A percentile compares a stretch with the other conserved stretches of the same genome.
phyloP scores from a whole-genome alignment of 2,113 vertebrate species.

The Aphelocoma coerulescens region DNA sequence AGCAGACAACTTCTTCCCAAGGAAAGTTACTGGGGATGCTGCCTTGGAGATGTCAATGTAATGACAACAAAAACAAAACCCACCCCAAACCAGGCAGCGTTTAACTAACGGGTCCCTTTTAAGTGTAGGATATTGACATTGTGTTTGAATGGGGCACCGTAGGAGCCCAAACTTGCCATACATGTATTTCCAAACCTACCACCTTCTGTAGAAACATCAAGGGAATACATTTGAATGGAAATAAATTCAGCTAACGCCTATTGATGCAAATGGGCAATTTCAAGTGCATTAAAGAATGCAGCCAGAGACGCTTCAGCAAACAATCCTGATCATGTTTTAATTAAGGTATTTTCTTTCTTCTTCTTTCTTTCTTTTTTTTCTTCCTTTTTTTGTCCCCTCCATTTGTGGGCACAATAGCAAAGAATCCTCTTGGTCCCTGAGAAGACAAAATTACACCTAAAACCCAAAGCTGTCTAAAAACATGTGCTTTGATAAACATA shows the following conservation, averaged over 20 bases:
- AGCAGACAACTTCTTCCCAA: conserved; percentile 37
- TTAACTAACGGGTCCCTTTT: conserved; percentile 36
- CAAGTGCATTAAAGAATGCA: conserved; percentile 42
- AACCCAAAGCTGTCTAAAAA: neutral
- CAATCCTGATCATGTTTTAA: conserved; percentile 60
- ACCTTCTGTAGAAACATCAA: conserved; percentile 61
- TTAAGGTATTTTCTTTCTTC: conserved; percentile 54
- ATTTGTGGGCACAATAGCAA: conserved; percentile 19
- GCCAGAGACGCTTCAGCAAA: conserved; percentile 48
- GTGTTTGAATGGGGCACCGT: conserved; percentile 26
- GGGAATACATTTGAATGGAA: conserved; percentile 59
- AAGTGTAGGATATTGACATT: conserved; percentile 58
- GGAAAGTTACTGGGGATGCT: conserved; percentile 29
- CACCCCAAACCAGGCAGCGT: neutral
- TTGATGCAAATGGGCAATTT: conserved; percentile 61
- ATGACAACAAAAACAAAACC: conserved; percentile 33
- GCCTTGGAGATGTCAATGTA: conserved; percentile 4
- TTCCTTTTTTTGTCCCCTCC: neutral
- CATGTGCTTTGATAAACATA: conserved; percentile 47
- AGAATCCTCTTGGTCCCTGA: neutral
- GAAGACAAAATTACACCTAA: conserved; percentile 51
- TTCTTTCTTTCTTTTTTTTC: neutral
- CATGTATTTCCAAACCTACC: conserved; percentile 46
- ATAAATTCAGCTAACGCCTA: conserved; percentile 45
- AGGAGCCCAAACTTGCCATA: conserved; percentile 46